Percentiles rank a stretch among this genome's conserved stretches.
Conservation (phyloP, 1,140 invertebrate species). For the Hyles vespertilio region DNA sequence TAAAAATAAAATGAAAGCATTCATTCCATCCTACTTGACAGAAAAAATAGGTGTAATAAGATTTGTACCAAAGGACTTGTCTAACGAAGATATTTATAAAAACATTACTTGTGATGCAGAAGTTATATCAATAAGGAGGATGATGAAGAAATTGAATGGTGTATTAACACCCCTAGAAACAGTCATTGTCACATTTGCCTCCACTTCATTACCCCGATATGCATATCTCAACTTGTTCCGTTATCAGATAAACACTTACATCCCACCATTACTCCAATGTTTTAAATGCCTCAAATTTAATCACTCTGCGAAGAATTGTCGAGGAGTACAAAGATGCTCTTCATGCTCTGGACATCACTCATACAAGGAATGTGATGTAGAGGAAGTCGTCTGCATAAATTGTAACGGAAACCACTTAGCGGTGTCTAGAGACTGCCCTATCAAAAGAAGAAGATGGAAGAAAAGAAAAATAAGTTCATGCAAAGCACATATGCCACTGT, state of each 20-base stretch:
- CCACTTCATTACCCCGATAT: constrained; percentile 12
- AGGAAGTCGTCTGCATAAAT: neutral
- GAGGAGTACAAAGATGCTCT: neutral
- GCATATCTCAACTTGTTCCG: constrained; percentile 14
- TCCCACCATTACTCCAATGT: constrained; percentile 20
- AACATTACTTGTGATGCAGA: constrained; percentile 17
- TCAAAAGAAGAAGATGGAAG: neutral
- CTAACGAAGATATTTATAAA: constrained; percentile 17
- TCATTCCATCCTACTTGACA: constrained; percentile 12
- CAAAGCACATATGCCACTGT: neutral
- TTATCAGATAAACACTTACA: constrained; percentile 13
- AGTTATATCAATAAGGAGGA: constrained; percentile 15
- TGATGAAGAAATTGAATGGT: constrained; percentile 12
- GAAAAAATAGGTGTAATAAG: constrained; percentile 13
- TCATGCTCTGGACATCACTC: constrained; percentile 1
- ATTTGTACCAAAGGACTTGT: constrained; percentile 16
- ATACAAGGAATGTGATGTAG: neutral
- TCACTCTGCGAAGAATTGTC: constrained; percentile 14
- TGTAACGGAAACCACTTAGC: neutral
- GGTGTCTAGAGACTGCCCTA: neutral
- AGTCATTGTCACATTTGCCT: constrained; percentile 13
- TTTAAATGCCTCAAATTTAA: constrained; percentile 25
- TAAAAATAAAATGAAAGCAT: constrained; percentile 18
- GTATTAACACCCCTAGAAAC: constrained; percentile 10
- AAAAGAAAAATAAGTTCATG: neutral